phyloP scores from a whole-genome alignment of 2,797 vertebrate genomes.

The Erethizon dorsatum region DNA sequence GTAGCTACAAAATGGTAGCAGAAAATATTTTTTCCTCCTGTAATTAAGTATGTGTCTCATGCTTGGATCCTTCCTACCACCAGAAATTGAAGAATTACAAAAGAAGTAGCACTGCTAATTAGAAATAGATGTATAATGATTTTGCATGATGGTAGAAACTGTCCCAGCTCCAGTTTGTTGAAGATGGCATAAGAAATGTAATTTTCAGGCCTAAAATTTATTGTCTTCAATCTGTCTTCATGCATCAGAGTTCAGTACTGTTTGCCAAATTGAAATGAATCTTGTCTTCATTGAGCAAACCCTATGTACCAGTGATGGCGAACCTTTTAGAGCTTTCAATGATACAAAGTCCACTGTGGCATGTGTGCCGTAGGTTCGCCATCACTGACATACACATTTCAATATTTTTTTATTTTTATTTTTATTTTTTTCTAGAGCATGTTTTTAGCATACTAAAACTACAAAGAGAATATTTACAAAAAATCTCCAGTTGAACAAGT shows the following conservation, averaged over 20 bases:
- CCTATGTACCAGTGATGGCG: background rate
- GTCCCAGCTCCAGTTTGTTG: background rate
- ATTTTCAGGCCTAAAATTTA: constrained; percentile 56
- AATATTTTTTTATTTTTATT: background rate
- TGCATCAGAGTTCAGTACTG: background rate
- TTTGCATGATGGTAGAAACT: constrained; percentile 36
- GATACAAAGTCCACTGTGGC: too few species aligned
- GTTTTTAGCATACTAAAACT: constrained; percentile 61
- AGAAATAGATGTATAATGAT: constrained; percentile 4
- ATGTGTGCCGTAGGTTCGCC: background rate
- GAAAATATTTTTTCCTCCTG: background rate
- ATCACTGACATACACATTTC: background rate
- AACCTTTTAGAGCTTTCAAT: background rate
- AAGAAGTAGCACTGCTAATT: background rate
- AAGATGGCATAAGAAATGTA: constrained; percentile 11
- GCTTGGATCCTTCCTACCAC: background rate
- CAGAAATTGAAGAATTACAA: constrained; percentile 6
- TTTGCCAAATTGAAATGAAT: background rate
- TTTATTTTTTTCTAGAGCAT: constrained; percentile 24
- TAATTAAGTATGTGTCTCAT: background rate
- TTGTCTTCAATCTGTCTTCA: background rate
- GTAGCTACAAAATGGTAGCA: background rate
- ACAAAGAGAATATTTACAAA: background rate
- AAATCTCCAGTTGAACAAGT: constrained; percentile 46
- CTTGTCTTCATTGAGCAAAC: background rate